Conservation (phyloP, 2,888 invertebrate genomes). For the Aethes cnicana region DNA sequence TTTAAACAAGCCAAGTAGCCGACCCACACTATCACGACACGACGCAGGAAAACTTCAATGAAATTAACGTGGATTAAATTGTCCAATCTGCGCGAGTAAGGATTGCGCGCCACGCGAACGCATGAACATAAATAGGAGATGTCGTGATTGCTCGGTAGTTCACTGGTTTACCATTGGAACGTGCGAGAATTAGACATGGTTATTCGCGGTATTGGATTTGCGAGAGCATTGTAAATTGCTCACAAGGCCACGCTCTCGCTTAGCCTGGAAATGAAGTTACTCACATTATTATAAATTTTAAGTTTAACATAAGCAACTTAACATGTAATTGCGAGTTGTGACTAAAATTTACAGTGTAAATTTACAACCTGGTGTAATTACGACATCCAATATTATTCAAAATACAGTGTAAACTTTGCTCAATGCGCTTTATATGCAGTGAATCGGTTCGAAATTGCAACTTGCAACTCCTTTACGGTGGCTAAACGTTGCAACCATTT, state of each 20-base stretch:
- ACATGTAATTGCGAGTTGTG: too few relatives aligned
- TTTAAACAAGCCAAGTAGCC: background rate
- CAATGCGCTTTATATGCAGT: background rate
- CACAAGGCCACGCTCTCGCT: background rate
- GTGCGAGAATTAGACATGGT: conserved; percentile 35
- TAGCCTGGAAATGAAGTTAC: conserved; percentile 4
- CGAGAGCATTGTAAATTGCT: conserved; percentile 32
- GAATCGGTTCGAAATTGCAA: conserved; percentile 35
- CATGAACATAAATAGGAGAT: background rate
- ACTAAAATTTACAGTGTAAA: too few relatives aligned
- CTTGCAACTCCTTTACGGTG: conserved; percentile 35
- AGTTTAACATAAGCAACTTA: too few relatives aligned
- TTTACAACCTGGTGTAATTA: too few relatives aligned
- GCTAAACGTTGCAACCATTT: conserved; percentile 41
- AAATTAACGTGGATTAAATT: background rate
- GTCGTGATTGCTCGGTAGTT: background rate
- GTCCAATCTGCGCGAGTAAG: background rate
- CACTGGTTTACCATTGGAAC: conserved; percentile 15
- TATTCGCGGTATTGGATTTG: conserved; percentile 46
- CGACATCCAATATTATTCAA: conserved; percentile 7
- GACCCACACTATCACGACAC: conserved; percentile 1
- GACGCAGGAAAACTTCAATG: conserved; percentile 4
- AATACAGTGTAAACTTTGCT: background rate
- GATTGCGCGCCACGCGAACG: background rate
- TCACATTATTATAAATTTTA: too few relatives aligned